These are phyloP conservation scores for Philereme vetulata DNA, from an alignment of 2,888 invertebrate genomes.

Conservation along the genomic window DNA sequence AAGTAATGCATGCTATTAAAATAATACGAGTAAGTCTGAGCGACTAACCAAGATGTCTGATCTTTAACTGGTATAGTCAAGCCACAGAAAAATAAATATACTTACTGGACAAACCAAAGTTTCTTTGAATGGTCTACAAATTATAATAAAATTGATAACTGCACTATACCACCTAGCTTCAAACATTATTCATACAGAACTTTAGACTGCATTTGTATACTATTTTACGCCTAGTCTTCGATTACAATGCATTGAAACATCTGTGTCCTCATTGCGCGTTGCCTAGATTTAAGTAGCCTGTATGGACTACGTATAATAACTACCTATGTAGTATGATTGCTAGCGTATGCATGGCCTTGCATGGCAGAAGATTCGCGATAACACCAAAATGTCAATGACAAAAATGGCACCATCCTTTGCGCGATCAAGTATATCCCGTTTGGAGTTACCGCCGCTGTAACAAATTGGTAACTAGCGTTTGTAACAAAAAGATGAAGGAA, in stretches of 20 bases:
- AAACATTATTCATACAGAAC: constrained; percentile 21
- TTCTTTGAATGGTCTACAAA: too few relatives aligned
- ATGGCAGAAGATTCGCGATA: constrained; percentile 52
- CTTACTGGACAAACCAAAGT: too few relatives aligned
- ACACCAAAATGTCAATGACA: constrained; percentile 55
- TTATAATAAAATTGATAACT: background rate
- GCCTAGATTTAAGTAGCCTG: constrained; percentile 40
- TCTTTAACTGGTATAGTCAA: too few relatives aligned
- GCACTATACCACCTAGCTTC: background rate
- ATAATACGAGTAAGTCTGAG: too few relatives aligned
- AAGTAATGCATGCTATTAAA: too few relatives aligned
- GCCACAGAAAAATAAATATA: too few relatives aligned
- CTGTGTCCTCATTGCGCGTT: constrained; percentile 53
- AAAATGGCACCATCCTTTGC: constrained; percentile 65
- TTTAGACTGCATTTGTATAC: constrained; percentile 24
- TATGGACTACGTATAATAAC: background rate
- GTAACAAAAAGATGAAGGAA: constrained; percentile 16
- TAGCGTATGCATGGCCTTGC: constrained; percentile 48
- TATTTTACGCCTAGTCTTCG: constrained; percentile 7
- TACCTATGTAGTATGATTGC: constrained; percentile 34
- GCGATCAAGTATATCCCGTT: constrained; percentile 66
- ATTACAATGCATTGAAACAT: constrained; percentile 38
- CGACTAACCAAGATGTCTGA: too few relatives aligned
- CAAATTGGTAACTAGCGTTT: constrained; percentile 46
- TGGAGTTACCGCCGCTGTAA: constrained; percentile 57